phyloP scores from a whole-genome alignment of 2,888 invertebrate genomes.

The Octonoba sinensis region DNA sequence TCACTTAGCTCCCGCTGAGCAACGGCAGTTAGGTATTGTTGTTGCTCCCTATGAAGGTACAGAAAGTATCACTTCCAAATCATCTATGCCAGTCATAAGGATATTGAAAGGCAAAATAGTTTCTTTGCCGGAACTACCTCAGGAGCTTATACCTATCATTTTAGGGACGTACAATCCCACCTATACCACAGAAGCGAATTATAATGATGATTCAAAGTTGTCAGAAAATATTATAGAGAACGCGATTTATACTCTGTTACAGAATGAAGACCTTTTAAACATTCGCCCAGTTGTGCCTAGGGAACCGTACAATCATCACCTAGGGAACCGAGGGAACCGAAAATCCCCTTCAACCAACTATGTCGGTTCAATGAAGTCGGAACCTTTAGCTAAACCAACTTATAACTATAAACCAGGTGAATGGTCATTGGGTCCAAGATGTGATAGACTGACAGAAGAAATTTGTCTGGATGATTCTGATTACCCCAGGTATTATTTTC shows the following conservation, averaged over 20 bases:
- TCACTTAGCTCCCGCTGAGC: slow-evolving; percentile 27
- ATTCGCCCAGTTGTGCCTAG: neutral
- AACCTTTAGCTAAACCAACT: neutral
- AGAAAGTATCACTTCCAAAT: slow-evolving; percentile 11
- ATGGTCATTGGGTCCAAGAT: slow-evolving; percentile 63
- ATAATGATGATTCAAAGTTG: slow-evolving; percentile 6
- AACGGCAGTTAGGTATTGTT: slow-evolving; percentile 47
- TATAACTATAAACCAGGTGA: slow-evolving; percentile 30
- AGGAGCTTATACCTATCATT: slow-evolving; percentile 46
- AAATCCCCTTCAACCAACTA: slow-evolving; percentile 56
- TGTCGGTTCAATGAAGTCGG: slow-evolving; percentile 45
- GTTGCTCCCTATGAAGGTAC: slow-evolving; percentile 36
- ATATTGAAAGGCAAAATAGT: slow-evolving; percentile 45
- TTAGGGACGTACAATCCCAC: slow-evolving; percentile 39
- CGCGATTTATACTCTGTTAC: slow-evolving; percentile 34
- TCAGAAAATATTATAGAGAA: slow-evolving; percentile 43
- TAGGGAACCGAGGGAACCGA: slow-evolving; percentile 1
- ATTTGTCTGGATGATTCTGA: slow-evolving; percentile 81
- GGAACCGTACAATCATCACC: neutral
- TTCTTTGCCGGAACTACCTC: slow-evolving; percentile 41
- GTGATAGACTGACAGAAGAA: slow-evolving; percentile 68
- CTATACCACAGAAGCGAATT: slow-evolving; percentile 6
- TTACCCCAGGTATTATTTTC: slow-evolving; percentile 80
- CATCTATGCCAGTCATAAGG: slow-evolving; percentile 28
- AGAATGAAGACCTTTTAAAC: slow-evolving; percentile 36